A percentile compares a stretch with the other conserved stretches of the same genome.
These are phyloP conservation scores for Urocolius indicus DNA, from an alignment of 2,113 vertebrate species.

Conservation along the genomic window DNA sequence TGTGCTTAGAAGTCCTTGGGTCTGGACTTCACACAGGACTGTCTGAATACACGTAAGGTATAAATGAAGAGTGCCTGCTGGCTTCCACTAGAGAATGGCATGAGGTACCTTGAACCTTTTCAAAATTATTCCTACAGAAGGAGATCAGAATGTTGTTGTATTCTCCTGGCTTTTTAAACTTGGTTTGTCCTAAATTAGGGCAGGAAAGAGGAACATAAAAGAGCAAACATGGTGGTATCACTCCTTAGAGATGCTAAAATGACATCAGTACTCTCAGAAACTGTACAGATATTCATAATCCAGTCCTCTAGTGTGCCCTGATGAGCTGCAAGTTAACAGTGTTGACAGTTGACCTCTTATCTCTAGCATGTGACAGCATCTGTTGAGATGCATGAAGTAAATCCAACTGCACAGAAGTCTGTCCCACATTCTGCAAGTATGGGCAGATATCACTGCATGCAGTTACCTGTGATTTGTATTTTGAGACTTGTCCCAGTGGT, in stretches of 20 bases:
- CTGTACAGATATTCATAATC: neutral
- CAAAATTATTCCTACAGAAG: neutral
- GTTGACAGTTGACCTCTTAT: neutral
- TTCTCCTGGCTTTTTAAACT: neutral
- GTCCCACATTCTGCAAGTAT: neutral
- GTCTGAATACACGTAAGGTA: neutral
- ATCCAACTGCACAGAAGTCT: neutral
- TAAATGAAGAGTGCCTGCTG: neutral
- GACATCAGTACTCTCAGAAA: neutral
- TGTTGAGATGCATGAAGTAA: neutral
- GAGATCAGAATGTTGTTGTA: neutral
- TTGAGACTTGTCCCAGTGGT: neutral
- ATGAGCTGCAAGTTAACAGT: neutral
- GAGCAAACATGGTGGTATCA: neutral
- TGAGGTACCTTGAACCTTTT: neutral
- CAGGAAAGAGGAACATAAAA: neutral
- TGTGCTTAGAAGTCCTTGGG: neutral
- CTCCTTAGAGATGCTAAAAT: neutral
- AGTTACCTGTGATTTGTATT: neutral
- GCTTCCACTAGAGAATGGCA: neutral
- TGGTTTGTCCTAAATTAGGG: neutral
- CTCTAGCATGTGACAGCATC: neutral
- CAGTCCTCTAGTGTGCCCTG: neutral
- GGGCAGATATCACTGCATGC: neutral
- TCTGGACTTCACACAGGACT: neutral